Percentiles rank a stretch among this genome's conserved stretches.
Evolutionary conservation across 2,797 vertebrate species (phyloP).

Genomic region (Triplophysa bombifrons): DNA sequence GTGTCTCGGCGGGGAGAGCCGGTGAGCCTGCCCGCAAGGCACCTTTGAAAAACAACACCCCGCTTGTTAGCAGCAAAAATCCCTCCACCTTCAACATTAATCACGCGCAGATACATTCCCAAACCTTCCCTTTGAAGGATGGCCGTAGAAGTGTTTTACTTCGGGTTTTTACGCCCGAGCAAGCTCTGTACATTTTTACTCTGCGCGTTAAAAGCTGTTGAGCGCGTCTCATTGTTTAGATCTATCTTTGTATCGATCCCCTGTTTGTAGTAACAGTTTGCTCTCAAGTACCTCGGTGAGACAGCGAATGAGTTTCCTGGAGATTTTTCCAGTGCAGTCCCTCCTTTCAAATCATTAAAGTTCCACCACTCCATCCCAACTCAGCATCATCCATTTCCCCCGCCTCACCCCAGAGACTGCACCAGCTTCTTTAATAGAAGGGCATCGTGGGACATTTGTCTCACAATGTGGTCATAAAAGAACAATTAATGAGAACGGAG

Average conservation of each 20-base stretch:
- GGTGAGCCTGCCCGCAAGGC: slow-evolving; percentile 20
- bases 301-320: slow-evolving; percentile 57
- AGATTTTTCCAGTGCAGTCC: slow-evolving; percentile 47
- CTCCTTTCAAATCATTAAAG: slow-evolving; percentile 50
- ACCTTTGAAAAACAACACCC: slow-evolving; percentile 47
- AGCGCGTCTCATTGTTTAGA: slow-evolving; percentile 61
- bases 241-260: slow-evolving; percentile 43
- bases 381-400: slow-evolving; percentile 61
- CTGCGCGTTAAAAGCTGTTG: slow-evolving; percentile 60
- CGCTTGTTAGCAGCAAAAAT: slow-evolving; percentile 79
- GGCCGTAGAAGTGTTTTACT: slow-evolving; percentile 66
- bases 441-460: slow-evolving; percentile 49
- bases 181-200: slow-evolving; percentile 38
- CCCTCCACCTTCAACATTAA: slow-evolving; percentile 74
- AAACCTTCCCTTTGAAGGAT: slow-evolving; percentile 75
- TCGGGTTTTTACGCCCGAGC: slow-evolving; percentile 36
- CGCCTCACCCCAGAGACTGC: slow-evolving; percentile 43
- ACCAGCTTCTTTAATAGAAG: slow-evolving; percentile 55
- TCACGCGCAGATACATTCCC: slow-evolving; percentile 69
- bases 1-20: slow-evolving; percentile 16
- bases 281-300: slow-evolving; percentile 39
- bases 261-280: slow-evolving; percentile 56
- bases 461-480: slow-evolving; percentile 53
- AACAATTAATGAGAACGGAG: slow-evolving; percentile 57
- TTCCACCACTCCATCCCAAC: slow-evolving; percentile 29